phyloP scores from a whole-genome alignment of 1,140 invertebrate genomes.

The Coptotermes formosanus region DNA sequence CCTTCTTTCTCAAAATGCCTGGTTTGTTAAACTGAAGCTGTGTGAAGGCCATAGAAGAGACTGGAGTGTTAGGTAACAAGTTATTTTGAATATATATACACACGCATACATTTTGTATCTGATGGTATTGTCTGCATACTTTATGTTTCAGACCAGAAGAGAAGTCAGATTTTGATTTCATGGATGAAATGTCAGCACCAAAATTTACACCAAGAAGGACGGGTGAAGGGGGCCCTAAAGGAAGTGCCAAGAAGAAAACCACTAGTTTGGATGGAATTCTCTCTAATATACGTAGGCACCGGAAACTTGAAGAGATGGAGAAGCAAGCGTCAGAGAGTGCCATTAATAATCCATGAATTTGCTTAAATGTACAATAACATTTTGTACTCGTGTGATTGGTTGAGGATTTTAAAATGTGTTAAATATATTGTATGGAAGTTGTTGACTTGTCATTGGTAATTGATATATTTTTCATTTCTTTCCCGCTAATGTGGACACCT shows the following conservation, averaged over 20 bases:
- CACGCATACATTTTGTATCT: too few species aligned
- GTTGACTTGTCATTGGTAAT: too few species aligned
- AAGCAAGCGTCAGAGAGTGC: slow-evolving; percentile 24
- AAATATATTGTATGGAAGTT: too few species aligned
- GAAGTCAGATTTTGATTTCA: slow-evolving; percentile 48
- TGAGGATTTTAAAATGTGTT: too few species aligned
- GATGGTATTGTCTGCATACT: neutral
- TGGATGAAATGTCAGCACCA: slow-evolving; percentile 43
- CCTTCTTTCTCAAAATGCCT: too few species aligned
- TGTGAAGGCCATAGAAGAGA: too few species aligned
- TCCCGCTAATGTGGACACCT: too few species aligned
- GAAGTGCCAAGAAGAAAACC: slow-evolving; percentile 49
- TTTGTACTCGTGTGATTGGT: too few species aligned
- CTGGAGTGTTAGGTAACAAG: too few species aligned
- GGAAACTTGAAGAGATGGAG: slow-evolving; percentile 40
- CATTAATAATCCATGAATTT: neutral
- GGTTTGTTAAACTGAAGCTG: too few species aligned
- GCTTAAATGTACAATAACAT: neutral
- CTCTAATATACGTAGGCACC: slow-evolving; percentile 47
- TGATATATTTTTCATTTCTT: too few species aligned
- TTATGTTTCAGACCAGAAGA: slow-evolving; percentile 40
- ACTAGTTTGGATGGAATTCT: slow-evolving; percentile 48
- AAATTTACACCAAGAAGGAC: slow-evolving; percentile 37
- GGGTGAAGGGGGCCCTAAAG: slow-evolving; percentile 40
- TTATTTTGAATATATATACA: too few species aligned